A percentile compares a stretch with the other conserved stretches of the same genome.
Conservation (phyloP, 2,113 vertebrate genomes). For the Eurypyga helias region DNA sequence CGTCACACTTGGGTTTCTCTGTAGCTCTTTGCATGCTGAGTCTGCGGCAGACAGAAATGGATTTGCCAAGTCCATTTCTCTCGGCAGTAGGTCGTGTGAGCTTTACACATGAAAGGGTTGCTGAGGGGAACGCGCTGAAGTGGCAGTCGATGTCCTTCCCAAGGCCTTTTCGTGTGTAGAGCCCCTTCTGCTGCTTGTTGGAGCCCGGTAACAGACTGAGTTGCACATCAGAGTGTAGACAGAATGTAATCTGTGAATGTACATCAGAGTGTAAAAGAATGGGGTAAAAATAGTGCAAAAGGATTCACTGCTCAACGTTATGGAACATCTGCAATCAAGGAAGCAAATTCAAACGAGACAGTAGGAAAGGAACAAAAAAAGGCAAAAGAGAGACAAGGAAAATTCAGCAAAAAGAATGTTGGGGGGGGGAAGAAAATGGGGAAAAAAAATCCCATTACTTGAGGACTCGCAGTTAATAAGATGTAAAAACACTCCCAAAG, state of each 20-base stretch:
- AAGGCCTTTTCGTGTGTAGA: neutral
- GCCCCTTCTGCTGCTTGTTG: fast-evolving
- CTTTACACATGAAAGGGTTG: neutral
- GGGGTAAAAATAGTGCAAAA: neutral
- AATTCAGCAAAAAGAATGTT: neutral
- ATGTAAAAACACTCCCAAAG: neutral
- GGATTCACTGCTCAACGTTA: neutral
- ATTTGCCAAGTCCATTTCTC: neutral
- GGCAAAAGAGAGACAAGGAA: neutral
- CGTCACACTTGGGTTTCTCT: neutral
- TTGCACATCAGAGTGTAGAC: fast-evolving
- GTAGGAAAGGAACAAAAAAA: neutral
- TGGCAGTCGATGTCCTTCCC: neutral
- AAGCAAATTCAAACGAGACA: neutral
- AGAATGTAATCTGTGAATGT: no score
- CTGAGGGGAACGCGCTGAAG: neutral
- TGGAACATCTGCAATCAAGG: neutral
- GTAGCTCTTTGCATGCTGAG: neutral
- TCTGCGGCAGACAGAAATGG: neutral
- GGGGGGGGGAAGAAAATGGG: no score
- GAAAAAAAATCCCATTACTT: neutral
- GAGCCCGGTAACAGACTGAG: neutral
- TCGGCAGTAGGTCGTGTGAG: neutral
- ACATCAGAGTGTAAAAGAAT: no score
- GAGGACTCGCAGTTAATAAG: neutral